Percentiles rank a stretch among this genome's conserved stretches.
Evolutionary conservation across 2,113 vertebrate species (phyloP).

Genomic region (Callionymus lyra): DNA sequence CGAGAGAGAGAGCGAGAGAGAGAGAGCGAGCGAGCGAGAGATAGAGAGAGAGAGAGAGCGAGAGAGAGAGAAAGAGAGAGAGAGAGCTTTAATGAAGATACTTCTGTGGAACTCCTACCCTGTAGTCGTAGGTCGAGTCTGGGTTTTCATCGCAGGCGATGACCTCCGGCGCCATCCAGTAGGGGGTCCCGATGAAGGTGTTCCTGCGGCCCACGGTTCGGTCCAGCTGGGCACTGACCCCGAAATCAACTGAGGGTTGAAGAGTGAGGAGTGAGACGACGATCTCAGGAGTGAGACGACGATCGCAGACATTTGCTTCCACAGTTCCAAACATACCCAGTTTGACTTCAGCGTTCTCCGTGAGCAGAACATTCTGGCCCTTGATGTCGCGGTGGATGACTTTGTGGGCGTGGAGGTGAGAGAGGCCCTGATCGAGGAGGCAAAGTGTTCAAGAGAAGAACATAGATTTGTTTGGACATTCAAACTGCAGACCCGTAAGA

Average conservation of each 20-base stretch:
- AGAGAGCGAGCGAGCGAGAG: too few species aligned
- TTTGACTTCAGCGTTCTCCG: constrained; percentile 90
- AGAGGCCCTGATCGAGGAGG: constrained; percentile 70
- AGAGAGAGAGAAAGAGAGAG: too few species aligned
- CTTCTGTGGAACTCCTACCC: too few species aligned
- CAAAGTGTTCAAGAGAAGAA: neutral
- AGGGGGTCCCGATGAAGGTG: constrained; percentile 90
- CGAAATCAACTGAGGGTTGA: constrained; percentile 77
- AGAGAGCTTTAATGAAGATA: too few species aligned
- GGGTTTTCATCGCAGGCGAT: constrained; percentile 92
- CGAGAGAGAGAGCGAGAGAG: too few species aligned
- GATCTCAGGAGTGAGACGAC: neutral
- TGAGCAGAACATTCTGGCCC: constrained; percentile 86
- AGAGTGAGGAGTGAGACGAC: constrained; percentile 1
- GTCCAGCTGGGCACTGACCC: constrained; percentile 88
- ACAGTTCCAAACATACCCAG: constrained; percentile 65
- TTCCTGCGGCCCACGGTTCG: constrained; percentile 84
- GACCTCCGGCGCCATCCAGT: constrained; percentile 93
- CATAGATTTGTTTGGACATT: neutral
- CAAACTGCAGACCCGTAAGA: constrained; percentile 68
- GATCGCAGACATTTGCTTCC: too few species aligned
- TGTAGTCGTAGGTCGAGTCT: constrained; percentile 86
- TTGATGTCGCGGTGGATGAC: constrained; percentile 93
- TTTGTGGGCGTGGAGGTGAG: constrained; percentile 86
- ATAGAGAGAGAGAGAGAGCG: too few species aligned